A percentile compares a stretch with the other conserved stretches of the same genome.
phyloP scores from a whole-genome alignment of 2,113 vertebrate genomes.

The Petrocephalus microphthalmus region DNA sequence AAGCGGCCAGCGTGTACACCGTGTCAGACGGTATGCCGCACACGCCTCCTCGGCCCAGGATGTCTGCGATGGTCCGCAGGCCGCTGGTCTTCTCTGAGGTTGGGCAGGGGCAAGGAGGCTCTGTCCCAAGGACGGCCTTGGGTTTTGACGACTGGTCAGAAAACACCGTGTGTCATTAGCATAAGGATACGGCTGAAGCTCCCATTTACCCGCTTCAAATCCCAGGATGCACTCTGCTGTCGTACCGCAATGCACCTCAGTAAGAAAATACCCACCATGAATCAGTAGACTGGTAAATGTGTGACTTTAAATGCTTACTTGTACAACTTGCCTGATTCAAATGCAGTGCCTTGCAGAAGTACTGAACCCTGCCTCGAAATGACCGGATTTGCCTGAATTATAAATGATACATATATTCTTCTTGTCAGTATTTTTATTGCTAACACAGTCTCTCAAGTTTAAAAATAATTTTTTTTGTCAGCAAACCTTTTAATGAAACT shows the following conservation, averaged over 20 bases:
- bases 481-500: background rate
- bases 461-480: background rate
- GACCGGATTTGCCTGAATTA: background rate
- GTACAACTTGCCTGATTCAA: background rate
- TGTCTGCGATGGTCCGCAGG: slow-evolving; percentile 14
- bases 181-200: background rate
- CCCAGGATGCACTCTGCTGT: background rate
- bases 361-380: background rate
- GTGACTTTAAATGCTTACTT: background rate
- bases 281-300: background rate
- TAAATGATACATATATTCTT: background rate
- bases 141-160: slow-evolving; percentile 9
- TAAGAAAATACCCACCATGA: background rate
- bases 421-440: background rate
- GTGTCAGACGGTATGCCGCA: slow-evolving; percentile 30
- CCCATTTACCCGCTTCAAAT: background rate
- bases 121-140: background rate
- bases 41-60: slow-evolving; percentile 19
- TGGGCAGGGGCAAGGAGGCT: slow-evolving; percentile 20
- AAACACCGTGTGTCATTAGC: background rate
- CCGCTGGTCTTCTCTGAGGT: slow-evolving; percentile 24
- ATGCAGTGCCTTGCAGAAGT: background rate
- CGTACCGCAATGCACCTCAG: background rate
- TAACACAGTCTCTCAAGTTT: background rate
- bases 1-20: slow-evolving; percentile 28